Conservation (phyloP, 53 echinoderm and acorn worm species). For the Holothuria leucospilota region DNA sequence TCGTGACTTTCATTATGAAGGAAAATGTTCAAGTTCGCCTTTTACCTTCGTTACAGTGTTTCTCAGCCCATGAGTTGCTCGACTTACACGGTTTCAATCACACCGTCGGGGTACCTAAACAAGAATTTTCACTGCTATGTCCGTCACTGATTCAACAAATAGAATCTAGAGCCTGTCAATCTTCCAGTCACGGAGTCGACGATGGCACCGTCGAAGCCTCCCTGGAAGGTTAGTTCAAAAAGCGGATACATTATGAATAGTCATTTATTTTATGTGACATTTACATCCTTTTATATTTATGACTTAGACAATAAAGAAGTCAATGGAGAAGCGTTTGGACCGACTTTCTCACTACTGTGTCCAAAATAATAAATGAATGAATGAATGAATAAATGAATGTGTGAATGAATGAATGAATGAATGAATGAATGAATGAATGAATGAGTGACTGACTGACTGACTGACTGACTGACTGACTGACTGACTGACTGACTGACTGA, state of each 20-base stretch:
- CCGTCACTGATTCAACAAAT: slow-evolving; percentile 72
- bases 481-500: no score
- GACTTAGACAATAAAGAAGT: no score
- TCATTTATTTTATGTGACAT: no score
- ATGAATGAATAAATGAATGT: no score
- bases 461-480: no score
- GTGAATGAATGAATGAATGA: neutral
- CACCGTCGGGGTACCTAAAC: slow-evolving; percentile 51
- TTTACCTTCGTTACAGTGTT: slow-evolving; percentile 51
- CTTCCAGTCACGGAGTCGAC: neutral
- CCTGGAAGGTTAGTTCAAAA: neutral
- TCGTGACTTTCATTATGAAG: no score
- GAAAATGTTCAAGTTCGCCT: no score
- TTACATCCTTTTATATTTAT: no score
- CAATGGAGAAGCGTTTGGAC: no score
- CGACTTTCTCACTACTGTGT: no score
- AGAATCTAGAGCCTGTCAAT: slow-evolving; percentile 42
- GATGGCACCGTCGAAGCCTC: neutral
- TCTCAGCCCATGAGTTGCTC: slow-evolving; percentile 55
- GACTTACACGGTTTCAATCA: slow-evolving; percentile 70
- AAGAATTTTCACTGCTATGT: slow-evolving; percentile 62
- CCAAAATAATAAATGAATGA: no score
- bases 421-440: neutral
- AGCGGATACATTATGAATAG: no score
- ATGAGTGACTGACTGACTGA: neutral